Base-by-base conservation (phyloP, 2,113 vertebrate species). In the Corythaixoides concolor region DNA sequence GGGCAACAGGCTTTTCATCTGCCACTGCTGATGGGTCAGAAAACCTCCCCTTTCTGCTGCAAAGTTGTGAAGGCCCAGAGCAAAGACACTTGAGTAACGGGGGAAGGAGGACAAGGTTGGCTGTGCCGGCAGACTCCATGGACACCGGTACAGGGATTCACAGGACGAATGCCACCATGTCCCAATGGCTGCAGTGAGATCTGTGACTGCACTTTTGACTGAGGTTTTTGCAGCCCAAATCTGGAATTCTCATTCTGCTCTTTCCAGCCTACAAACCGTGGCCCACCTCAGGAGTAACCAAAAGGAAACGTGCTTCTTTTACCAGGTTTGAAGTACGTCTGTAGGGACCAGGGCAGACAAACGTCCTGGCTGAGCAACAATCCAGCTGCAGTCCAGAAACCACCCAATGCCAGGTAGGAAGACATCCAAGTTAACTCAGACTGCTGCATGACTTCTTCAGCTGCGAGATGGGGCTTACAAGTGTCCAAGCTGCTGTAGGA, bases 111-210 rank as follows among this genome's bases (percentile, higher is more conserved):
- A n/a, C 47, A 39, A 23, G 39, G 47, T 10, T 33, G 26, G 43
- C 27, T 37, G 23, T 67, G 49, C 26, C 49, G 43, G 56, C 20
- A 55, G 21, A 45, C 17, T 35, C 32, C 17, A 15, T 2, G 33
- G 47, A 56, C 27, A 22, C 13, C 1, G 0, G 28, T 32, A 41
- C 32, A n/a, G 21, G 32, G 20, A 15, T 49, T 72, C 41, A 73
- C 20, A 27, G 39, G 23, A 26, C 33, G 41, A 68, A 50, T 43
- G 35, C 27, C 35, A n/a, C 24, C 2, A 1, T 1, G 1, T 17
- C n/a, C 28, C 8, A 39, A 53, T 19, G 14, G 7, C 47, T 39
- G 47, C 24, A 37, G 20, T 8, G 8, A 68, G 53, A 80, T 21
- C 50, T 9, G 2, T 0, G 21, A 45, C 12, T 32, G 47, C 32